Base-by-base conservation (phyloP, 1,140 invertebrate genomes). In the Tetragonula clypearis region DNA sequence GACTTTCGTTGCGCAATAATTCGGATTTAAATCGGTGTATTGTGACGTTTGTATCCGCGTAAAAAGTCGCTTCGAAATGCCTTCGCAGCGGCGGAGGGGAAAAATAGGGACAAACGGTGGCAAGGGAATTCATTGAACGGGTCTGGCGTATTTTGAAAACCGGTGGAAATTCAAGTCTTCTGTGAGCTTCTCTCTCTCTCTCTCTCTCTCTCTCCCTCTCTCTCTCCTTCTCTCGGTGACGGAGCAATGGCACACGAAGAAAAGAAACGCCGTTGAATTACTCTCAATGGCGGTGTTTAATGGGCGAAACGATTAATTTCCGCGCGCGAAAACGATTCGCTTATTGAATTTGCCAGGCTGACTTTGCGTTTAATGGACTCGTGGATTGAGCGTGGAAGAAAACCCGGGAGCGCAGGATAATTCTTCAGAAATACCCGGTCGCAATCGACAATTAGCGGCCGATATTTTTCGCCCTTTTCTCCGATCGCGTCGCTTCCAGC, bases 261-360 rank as follows among this genome's bases (percentile, higher is more conserved):
- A 84, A 84, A 79, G 82, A 72, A 84, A 84, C 82, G 68, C 76
- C 41, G 68, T 8, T 79, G 76, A 84, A 84, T 84, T 72, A 79
- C 68, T 79, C 68, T 84, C 66, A 84, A 84, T 84, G 30, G 77
- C 76, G 68, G 77, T 84, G 82, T 79, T 84, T 84, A 84, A 84
- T 84, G 82, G 82, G 82, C 65, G 77, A 84, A 84, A 84, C 82
- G 82, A 79, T 84, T 84, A 84, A 84, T 84, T 84, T 84, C 82
- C 82, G 82, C 26, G 56, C 76, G 77, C 82, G 76, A 84, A 79
- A 84, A 78, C 82, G 82, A 84, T 79, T 84, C 82, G 76, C 68
- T 84, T 84, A 84, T 84, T 79, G 82, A 84, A 84, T 84, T 84
- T 79, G 78, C 82, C 58, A 77, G 82, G 15, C 68, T 84, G 68